These are phyloP conservation scores for Uria lomvia DNA, from an alignment of 2,113 vertebrate genomes.

Conservation along the genomic window DNA sequence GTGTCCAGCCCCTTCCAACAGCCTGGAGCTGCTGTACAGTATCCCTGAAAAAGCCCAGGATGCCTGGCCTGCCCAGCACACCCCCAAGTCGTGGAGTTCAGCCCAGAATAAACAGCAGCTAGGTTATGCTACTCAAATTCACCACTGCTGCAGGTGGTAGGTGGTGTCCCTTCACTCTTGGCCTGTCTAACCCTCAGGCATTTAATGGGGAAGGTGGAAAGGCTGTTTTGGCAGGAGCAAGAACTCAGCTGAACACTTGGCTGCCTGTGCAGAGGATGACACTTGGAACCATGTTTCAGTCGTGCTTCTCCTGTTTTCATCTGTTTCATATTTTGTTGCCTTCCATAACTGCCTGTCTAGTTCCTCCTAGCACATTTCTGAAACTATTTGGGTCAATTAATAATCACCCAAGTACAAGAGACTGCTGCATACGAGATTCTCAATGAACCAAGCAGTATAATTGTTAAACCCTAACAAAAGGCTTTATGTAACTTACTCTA, in stretches of 20 bases:
- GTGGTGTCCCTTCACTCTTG: background rate
- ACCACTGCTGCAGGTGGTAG: background rate
- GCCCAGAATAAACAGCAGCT: background rate
- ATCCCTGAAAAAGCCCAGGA: background rate
- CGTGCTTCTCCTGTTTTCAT: background rate
- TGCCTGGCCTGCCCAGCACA: background rate
- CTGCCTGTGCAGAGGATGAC: background rate
- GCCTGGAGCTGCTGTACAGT: background rate
- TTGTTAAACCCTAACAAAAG: background rate
- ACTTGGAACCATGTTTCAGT: background rate
- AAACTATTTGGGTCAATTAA: background rate
- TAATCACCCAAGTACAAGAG: background rate
- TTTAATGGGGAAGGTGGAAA: background rate
- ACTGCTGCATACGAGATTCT: background rate
- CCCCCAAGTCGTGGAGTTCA: background rate
- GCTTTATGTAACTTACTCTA: background rate
- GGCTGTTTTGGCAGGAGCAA: background rate
- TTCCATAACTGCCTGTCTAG: background rate
- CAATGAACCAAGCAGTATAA: background rate
- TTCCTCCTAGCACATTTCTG: background rate
- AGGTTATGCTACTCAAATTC: background rate
- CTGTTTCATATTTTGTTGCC: background rate
- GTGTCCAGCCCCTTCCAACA: rapidly evolving
- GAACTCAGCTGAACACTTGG: background rate
- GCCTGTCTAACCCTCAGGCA: background rate